Evolutionary conservation across 1,140 invertebrate genomes (phyloP).

Genomic region (Oncopeltus fasciatus): DNA sequence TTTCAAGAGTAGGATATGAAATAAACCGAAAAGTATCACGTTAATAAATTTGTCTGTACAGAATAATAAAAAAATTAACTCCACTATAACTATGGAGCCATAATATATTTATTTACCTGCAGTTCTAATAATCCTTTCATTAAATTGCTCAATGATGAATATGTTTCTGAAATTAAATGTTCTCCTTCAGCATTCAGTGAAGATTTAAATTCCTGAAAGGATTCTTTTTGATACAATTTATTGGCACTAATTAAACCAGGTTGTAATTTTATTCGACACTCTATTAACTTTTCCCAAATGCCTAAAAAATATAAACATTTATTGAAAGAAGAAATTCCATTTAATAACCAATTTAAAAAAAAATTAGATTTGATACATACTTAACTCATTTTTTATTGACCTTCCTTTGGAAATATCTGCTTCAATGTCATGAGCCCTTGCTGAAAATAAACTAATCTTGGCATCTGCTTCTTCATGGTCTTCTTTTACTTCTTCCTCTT

Average conservation of each 20-base stretch:
- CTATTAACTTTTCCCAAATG: constrained; percentile 68
- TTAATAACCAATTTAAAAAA: neutral
- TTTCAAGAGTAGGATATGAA: no score
- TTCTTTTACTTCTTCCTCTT: neutral
- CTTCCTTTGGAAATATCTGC: constrained; percentile 48
- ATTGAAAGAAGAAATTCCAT: neutral
- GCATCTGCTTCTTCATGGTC: neutral
- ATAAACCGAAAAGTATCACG: no score
- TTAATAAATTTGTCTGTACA: no score
- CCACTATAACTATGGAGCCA: neutral
- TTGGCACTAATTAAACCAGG: constrained; percentile 59
- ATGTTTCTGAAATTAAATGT: constrained; percentile 35
- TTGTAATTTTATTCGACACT: constrained; percentile 71
- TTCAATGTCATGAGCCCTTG: constrained; percentile 11
- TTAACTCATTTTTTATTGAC: constrained; percentile 59
- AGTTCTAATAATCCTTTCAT: constrained; percentile 49
- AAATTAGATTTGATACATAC: constrained; percentile 23
- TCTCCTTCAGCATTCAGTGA: constrained; percentile 35
- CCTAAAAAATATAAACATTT: constrained; percentile 28
- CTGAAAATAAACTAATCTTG: constrained; percentile 17
- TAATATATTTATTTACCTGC: constrained; percentile 30
- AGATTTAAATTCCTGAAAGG: constrained; percentile 35
- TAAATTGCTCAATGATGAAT: constrained; percentile 38
- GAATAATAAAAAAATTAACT: no score
- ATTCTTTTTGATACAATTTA: constrained; percentile 51